phyloP scores from a whole-genome alignment of 2,888 invertebrate genomes.

The Sisyra terminalis region DNA sequence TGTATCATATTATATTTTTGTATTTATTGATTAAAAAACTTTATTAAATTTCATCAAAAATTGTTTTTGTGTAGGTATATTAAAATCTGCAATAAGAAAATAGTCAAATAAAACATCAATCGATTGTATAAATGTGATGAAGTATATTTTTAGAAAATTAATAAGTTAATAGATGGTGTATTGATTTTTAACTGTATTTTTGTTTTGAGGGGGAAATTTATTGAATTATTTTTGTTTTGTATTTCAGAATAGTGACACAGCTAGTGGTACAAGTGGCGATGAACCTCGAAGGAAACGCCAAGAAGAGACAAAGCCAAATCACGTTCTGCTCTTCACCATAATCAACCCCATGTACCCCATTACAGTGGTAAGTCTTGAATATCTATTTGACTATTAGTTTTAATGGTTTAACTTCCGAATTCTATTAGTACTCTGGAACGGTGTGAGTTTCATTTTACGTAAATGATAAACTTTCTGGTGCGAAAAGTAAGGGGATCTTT shows the following conservation, averaged over 20 bases:
- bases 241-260: slow-evolving; percentile 14
- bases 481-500: no score
- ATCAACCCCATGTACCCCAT: slow-evolving; percentile 98
- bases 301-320: slow-evolving; percentile 81
- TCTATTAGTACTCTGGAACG: no score
- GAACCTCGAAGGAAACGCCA: slow-evolving; percentile 60
- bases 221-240: background rate
- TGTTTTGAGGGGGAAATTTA: background rate
- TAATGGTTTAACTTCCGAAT: no score
- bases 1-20: no score
- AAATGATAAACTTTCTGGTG: no score
- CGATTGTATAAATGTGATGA: background rate
- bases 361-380: slow-evolving; percentile 76
- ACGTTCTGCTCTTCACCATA: slow-evolving; percentile 92
- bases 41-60: no score
- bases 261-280: slow-evolving; percentile 22
- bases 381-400: slow-evolving; percentile 5
- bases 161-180: no score
- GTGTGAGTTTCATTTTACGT: no score
- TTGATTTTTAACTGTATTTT: background rate
- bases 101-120: no score
- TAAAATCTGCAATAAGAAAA: background rate
- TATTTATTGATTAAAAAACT: no score
- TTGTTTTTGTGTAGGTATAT: background rate
- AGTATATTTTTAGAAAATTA: background rate